These are phyloP conservation scores for Lutjanus campechanus DNA, from an alignment of 2,797 vertebrate species.

Conservation along the genomic window DNA sequence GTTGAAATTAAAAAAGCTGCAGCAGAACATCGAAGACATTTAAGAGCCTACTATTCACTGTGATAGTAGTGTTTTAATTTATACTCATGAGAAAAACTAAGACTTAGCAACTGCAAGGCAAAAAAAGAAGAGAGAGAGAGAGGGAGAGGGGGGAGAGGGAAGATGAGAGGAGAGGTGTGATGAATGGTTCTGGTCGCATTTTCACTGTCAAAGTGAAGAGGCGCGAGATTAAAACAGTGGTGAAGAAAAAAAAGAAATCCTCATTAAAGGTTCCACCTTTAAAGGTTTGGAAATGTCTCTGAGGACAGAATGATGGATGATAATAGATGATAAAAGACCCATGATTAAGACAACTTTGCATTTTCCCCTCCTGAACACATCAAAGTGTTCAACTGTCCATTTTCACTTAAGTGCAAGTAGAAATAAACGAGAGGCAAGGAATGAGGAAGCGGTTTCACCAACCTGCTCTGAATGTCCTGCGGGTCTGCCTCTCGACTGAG, in stretches of 20 bases:
- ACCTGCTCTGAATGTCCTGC: constrained; percentile 3
- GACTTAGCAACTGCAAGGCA: constrained; percentile 75
- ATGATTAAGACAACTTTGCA: constrained; percentile 72
- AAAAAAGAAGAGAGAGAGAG: constrained; percentile 31
- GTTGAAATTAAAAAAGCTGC: constrained; percentile 77
- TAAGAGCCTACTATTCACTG: constrained; percentile 77
- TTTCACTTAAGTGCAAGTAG: constrained; percentile 77
- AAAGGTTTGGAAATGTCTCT: constrained; percentile 49
- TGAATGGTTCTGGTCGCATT: constrained; percentile 51
- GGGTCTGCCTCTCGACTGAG: constrained; percentile 27
- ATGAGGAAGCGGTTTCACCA: constrained; percentile 52
- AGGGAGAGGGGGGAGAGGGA: neutral
- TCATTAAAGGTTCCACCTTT: constrained; percentile 35
- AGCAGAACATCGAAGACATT: constrained; percentile 82
- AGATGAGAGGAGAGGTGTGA: constrained; percentile 19
- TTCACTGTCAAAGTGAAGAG: constrained; percentile 60
- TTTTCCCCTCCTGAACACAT: constrained; percentile 30
- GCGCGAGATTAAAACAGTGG: constrained; percentile 15
- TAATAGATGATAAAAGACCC: constrained; percentile 31
- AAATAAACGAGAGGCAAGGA: constrained; percentile 62
- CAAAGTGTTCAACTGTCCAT: constrained; percentile 43
- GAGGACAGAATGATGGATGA: constrained; percentile 35
- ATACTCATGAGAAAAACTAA: constrained; percentile 68
- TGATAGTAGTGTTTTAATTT: constrained; percentile 79
- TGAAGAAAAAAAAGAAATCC: neutral